phyloP scores from a whole-genome alignment of 1,140 invertebrate species.

The Drosophila pseudoobscura region DNA sequence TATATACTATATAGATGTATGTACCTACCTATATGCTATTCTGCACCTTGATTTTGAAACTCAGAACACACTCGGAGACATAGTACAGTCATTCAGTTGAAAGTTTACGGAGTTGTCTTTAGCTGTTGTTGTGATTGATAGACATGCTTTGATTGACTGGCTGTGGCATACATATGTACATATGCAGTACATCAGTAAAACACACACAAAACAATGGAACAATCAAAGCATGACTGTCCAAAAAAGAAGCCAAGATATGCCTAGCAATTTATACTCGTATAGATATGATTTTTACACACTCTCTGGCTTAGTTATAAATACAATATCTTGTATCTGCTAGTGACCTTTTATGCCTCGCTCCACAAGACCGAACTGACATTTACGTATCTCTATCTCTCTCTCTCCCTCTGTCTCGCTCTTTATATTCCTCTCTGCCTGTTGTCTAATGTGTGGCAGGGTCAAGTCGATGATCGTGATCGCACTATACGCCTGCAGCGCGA shows the following conservation, averaged over 20 bases:
- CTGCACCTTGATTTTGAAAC: conserved; percentile 44
- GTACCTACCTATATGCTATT: conserved; percentile 23
- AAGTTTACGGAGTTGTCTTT: conserved; percentile 2
- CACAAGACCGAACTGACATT: conserved; percentile 53
- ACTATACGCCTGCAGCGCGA: conserved; percentile 88
- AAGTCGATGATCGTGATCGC: conserved; percentile 89
- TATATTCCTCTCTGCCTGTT: conserved; percentile 8
- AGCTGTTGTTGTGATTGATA: conserved; percentile 39
- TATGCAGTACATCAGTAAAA: too few relatives aligned
- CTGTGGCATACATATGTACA: too few relatives aligned
- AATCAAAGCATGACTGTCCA: conserved; percentile 54
- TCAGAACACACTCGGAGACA: conserved; percentile 8
- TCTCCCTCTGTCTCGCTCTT: conserved; percentile 14
- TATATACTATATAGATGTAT: conserved; percentile 1
- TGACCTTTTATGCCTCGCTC: conserved; percentile 49
- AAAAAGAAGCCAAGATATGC: conserved; percentile 45
- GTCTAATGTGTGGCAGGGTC: conserved; percentile 76
- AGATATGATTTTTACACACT: conserved; percentile 53
- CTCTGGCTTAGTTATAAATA: conserved; percentile 63
- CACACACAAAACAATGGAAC: conserved; percentile 6
- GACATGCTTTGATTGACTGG: conserved; percentile 21
- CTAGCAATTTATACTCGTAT: conserved; percentile 15
- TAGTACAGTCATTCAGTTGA: conserved; percentile 8
- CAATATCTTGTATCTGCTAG: conserved; percentile 46
- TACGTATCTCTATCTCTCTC: conserved; percentile 34